Evolutionary conservation across 2,888 invertebrate genomes (phyloP).

Genomic region (Vesta saturnalis): DNA sequence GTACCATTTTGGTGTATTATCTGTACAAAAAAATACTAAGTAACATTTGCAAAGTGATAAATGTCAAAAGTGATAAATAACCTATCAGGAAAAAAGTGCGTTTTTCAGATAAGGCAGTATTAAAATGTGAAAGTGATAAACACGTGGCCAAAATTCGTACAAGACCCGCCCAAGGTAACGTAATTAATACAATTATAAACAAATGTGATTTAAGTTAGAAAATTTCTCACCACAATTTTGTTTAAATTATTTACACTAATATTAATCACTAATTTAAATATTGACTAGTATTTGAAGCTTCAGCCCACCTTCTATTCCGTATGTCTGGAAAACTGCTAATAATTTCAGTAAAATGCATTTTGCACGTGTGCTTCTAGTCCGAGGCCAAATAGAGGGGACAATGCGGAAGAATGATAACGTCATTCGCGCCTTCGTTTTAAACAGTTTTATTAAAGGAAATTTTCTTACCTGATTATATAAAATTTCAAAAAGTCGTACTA

Average conservation of each 20-base stretch:
- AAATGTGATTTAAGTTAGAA: not conserved
- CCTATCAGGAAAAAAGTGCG: not conserved
- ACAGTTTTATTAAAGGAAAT: not conserved
- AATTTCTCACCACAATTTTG: constrained; percentile 9
- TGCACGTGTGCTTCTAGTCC: constrained; percentile 30
- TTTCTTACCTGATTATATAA: constrained; percentile 24
- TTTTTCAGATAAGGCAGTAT: too few relatives aligned
- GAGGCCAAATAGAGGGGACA: constrained; percentile 24
- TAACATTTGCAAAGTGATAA: not conserved
- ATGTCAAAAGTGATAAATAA: not conserved
- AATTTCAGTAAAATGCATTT: constrained; percentile 48
- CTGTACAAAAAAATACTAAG: constrained; percentile 34
- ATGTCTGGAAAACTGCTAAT: constrained; percentile 48
- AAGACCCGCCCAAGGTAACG: constrained; percentile 42
- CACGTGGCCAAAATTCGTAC: constrained; percentile 39
- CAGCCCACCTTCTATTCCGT: constrained; percentile 35
- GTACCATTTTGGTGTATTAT: constrained; percentile 56
- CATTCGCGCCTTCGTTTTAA: constrained; percentile 25
- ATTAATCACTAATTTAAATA: not conserved
- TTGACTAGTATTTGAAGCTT: not conserved
- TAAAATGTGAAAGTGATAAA: constrained; percentile 14
- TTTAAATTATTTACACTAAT: not conserved
- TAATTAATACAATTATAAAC: constrained; percentile 20
- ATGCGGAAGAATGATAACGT: constrained; percentile 10
- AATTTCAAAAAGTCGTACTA: constrained; percentile 1